Evolutionary conservation across 1,140 invertebrate species (phyloP), one percentile per base, ranked within the genome.

Genomic region (Euwallacea fornicatus): DNA sequence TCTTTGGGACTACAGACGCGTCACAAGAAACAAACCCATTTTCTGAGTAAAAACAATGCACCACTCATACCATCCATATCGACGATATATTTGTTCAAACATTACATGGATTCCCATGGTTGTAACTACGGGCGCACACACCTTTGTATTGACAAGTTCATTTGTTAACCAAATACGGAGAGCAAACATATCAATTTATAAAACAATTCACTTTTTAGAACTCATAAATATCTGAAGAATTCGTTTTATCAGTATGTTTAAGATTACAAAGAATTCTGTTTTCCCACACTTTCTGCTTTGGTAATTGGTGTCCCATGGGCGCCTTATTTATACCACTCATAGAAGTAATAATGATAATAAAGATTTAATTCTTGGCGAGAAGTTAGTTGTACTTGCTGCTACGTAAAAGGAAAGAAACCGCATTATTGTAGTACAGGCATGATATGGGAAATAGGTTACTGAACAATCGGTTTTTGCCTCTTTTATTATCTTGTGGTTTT

Each of bases 171-270:
- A 68, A 68, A 68, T 68, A 68, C 66, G 7, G 43, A 46, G 42
- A 68, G 66, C 56, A 68, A 68, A 68, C 66, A 68, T 58, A 68
- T 68, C 66, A 68, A 68, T 68, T 68, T 68, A 68, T 68, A 68
- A 68, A 68, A 68, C 66, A 68, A 68, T 68, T 21, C 56, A 68
- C 66, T 68, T 68, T 68, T 68, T 68, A 60, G 66, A 68, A 68
- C 66, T 44, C 55, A 60, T 59, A 68, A 68, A 58, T 43, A 68
- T 60, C 66, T 55, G 33, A 68, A 68, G 66, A 68, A 68, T 68
- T 68, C 56, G 56, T 56, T 68, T 68, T 68, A 68, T 68, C 66
- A 60, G 66, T 68, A 33, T 68, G 33, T 68, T 59, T 60, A 60
- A 60, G 56, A 47, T 59, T 68, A 68, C 66, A 60, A 68, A 59